Conservation (phyloP, 2,113 vertebrate genomes). For the Leptobrachium ailaonicum region DNA sequence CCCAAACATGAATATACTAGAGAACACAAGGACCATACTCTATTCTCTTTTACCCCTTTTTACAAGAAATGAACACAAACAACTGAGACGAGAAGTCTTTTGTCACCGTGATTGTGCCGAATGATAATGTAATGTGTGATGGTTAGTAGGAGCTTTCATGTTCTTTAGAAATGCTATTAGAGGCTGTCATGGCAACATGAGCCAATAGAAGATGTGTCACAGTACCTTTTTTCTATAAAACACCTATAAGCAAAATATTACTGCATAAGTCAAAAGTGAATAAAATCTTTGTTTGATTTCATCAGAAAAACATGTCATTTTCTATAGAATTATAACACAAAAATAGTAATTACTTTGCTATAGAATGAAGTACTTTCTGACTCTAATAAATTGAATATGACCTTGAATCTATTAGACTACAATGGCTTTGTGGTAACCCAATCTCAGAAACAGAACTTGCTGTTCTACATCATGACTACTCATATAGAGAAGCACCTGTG, state of each 20-base stretch:
- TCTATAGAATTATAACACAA: no score
- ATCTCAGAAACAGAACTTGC: no score
- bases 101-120: not conserved
- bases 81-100: not conserved
- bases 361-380: no score
- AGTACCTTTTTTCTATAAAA: not conserved
- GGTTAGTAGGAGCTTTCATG: not conserved
- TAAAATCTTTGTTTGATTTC: not conserved
- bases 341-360: no score
- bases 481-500: no score
- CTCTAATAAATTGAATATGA: no score
- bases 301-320: not conserved
- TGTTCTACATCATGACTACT: no score
- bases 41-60: no score
- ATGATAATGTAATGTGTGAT: slow-evolving; percentile 1
- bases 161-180: not conserved
- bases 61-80: not conserved
- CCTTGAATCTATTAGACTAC: no score
- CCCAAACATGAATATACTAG: no score
- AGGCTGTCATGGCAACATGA: slow-evolving; percentile 7
- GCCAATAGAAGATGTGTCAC: not conserved
- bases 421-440: no score
- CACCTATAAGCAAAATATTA: not conserved
- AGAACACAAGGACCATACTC: no score
- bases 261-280: not conserved